Evolutionary conservation across 2,797 vertebrate species (phyloP), one percentile per base, ranked within the genome.

Genomic region (Momotus momota): DNA sequence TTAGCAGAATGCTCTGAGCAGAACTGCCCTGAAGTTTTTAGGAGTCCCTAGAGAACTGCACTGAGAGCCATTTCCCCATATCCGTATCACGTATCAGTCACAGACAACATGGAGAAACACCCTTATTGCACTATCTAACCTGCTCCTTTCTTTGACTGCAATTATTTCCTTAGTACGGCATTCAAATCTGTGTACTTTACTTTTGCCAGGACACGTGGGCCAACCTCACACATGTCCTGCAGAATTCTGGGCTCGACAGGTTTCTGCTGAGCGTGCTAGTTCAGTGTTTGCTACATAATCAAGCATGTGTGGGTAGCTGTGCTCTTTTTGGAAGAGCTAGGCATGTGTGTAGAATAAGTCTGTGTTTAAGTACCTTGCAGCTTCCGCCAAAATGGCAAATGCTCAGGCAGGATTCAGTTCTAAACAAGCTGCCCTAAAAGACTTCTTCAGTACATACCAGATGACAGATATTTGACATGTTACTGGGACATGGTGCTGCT

Each of bases 1-100:
- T 79, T 79, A 94, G 94, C 85, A 81, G 74, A 83, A 51, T 58
- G 43, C 40, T 94, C 31, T 0, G 0, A 88, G 62, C 69, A 88
- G 75, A 95, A 86, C 81, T 90, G 77, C 77, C 66, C 66, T 94
- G 89, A 84, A 81, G 73, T 91, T 93, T 81, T 93, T 81, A 88
- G 80, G 62, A 96, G 58, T 92, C 91, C 84, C 79, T 45, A 52
- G 94, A 69, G 94, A 86, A 83, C 52, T 67, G 40, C 71, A 67
- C 55, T 67, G 74, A 89, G 88, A 91, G 72, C 86, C 81, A 22
- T 92, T 96, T 87, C 79, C 75, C 61, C 72, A 23, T 1, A 12
- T 90, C 75, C 40, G 0, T 93, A 93, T 92, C 74, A 61, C 6
- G 23, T 89, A 74, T 91, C 79, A 69, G 46, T 52, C 86, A 31